These are phyloP conservation scores for Diorhabda carinulata DNA, from an alignment of 1,140 invertebrate genomes.

Conservation along the genomic window DNA sequence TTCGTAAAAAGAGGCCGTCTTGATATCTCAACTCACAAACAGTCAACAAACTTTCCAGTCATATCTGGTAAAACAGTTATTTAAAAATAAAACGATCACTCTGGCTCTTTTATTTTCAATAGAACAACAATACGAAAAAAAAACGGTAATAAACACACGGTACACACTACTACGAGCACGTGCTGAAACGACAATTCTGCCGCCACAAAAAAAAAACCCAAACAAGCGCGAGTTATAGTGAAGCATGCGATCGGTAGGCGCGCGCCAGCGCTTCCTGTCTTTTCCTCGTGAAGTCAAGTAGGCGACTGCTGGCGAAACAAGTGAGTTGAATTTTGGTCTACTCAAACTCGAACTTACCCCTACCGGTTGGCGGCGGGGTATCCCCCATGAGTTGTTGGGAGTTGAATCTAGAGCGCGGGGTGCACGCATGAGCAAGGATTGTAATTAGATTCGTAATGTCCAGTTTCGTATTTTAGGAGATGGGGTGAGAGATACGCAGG, in stretches of 20 bases:
- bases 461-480: conserved; percentile 46
- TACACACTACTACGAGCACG: background rate
- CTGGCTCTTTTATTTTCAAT: background rate
- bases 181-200: background rate
- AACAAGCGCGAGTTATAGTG: background rate
- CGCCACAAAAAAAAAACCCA: background rate
- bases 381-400: conserved; percentile 32
- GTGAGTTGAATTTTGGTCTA: conserved; percentile 20
- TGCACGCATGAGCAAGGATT: conserved; percentile 49
- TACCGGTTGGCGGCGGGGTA: conserved; percentile 29
- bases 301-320: conserved; percentile 34
- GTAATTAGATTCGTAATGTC: conserved; percentile 51
- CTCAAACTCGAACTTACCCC: conserved; percentile 36
- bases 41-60: conserved; percentile 9
- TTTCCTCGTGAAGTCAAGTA: conserved; percentile 28
- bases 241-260: conserved; percentile 23
- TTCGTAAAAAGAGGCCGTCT: conserved; percentile 21
- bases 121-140: background rate
- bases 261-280: conserved; percentile 21
- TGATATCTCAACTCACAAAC: conserved; percentile 18
- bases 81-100: background rate
- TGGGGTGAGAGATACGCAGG: conserved; percentile 22
- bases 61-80: background rate
- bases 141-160: background rate
- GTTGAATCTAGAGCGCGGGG: conserved; percentile 26